Evolutionary conservation across 53 echinoderm and acorn worm genomes (phyloP).

Genomic region (Crossaster papposus): DNA sequence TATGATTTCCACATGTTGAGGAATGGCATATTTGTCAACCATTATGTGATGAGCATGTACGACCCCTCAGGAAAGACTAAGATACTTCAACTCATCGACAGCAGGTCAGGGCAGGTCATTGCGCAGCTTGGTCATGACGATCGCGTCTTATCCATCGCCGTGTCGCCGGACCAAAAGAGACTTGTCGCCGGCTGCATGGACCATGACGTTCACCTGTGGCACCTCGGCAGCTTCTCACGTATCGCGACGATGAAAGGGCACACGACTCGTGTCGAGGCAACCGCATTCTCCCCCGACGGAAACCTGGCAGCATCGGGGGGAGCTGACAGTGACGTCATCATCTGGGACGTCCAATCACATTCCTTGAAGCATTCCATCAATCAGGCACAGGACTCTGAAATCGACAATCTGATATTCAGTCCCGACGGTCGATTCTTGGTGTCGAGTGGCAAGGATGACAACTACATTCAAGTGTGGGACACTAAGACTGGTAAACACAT

Average conservation of each 20-base stretch:
- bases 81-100: slow-evolving; percentile 43
- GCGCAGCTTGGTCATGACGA: slow-evolving; percentile 22
- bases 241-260: slow-evolving; percentile 43
- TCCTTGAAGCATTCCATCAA: slow-evolving; percentile 27
- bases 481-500: neutral
- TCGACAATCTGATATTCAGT: slow-evolving; percentile 33
- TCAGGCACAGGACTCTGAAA: slow-evolving; percentile 42
- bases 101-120: slow-evolving; percentile 14
- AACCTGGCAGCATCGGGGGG: slow-evolving; percentile 44
- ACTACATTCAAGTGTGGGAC: slow-evolving; percentile 42
- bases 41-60: slow-evolving; percentile 19
- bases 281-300: slow-evolving; percentile 31
- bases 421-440: slow-evolving; percentile 26
- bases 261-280: slow-evolving; percentile 15
- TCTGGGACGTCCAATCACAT: slow-evolving; percentile 44
- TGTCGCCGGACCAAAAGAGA: slow-evolving; percentile 29
- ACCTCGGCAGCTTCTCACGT: neutral
- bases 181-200: slow-evolving; percentile 33
- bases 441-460: slow-evolving; percentile 20
- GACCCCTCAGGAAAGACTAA: slow-evolving; percentile 48
- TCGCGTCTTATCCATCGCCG: slow-evolving; percentile 13
- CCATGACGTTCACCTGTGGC: slow-evolving; percentile 32
- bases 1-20: slow-evolving; percentile 36
- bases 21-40: slow-evolving; percentile 43
- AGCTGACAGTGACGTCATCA: slow-evolving; percentile 22